Evolutionary conservation across 2,888 invertebrate genomes (phyloP).

Genomic region (Linnaemya vulpina): DNA sequence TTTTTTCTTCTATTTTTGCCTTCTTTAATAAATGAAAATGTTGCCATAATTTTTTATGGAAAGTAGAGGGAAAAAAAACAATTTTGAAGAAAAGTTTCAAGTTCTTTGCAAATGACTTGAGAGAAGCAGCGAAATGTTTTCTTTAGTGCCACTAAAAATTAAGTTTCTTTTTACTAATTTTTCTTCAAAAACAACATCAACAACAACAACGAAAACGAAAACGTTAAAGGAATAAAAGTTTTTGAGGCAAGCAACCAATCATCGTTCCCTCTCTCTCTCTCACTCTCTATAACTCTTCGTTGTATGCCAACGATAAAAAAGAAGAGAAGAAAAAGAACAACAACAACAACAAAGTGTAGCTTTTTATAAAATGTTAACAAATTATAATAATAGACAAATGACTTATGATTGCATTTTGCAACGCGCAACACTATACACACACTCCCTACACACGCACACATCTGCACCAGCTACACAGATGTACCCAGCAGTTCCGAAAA

Average conservation of each 20-base stretch:
- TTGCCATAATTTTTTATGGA: slow-evolving; percentile 55
- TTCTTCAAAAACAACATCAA: slow-evolving; percentile 46
- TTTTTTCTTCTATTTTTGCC: neutral
- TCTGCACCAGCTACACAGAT: neutral
- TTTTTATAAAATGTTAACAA: slow-evolving; percentile 71
- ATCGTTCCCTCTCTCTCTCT: neutral
- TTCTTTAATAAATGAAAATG: slow-evolving; percentile 66
- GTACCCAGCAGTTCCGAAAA: slow-evolving; percentile 4
- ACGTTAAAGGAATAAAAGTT: slow-evolving; percentile 28
- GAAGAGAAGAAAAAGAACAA: neutral
- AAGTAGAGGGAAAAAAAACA: neutral
- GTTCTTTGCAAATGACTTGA: slow-evolving; percentile 71
- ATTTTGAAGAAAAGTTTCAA: slow-evolving; percentile 63
- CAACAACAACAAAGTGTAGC: slow-evolving; percentile 45
- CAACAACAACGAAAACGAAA: slow-evolving; percentile 44
- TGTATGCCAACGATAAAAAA: slow-evolving; percentile 6
- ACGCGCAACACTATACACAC: slow-evolving; percentile 14
- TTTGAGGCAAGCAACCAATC: slow-evolving; percentile 27
- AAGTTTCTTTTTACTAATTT: slow-evolving; percentile 57
- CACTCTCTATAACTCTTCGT: slow-evolving; percentile 23
- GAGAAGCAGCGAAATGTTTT: slow-evolving; percentile 63
- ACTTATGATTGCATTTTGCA: slow-evolving; percentile 72
- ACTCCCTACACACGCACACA: neutral
- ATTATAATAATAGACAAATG: slow-evolving; percentile 72
- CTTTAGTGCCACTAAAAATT: slow-evolving; percentile 64